Base-by-base conservation (phyloP, 2,797 vertebrate genomes). In the Tenualosa ilisha region DNA sequence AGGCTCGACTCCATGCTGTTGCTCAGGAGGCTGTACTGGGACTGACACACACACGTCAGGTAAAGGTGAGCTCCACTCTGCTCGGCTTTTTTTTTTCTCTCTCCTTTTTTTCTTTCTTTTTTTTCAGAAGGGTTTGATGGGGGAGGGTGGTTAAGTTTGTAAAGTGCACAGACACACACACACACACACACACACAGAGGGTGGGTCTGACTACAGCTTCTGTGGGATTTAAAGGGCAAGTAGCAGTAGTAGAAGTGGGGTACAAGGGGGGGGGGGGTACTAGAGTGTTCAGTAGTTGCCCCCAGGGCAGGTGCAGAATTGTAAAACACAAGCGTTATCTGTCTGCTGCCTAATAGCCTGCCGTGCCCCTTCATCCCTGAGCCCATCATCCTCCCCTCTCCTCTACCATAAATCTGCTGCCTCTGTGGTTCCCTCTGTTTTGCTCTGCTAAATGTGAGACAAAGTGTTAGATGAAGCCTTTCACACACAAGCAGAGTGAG, bases 1-100 rank as follows among this genome's bases (percentile, higher is more conserved):
- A 97, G 95, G 94, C 96, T 97, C 94, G 96, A 96, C 95, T 99
- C 98, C 98, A 99, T 99, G 95, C 97, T 97, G 96, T 95, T 98
- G 96, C 96, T 98, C 92, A 99, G 97, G 96, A 99, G 93, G 97
- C 97, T 98, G 96, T 99, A 99, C 97, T 99, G 98, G 97, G 98
- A 97, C 98, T 99, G 96, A 92, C 89, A 89, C 85, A 82, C 49
- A 89, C 85, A 46, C 72, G 37, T 3, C 72, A 79, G 72, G 72
- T 79, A 79, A 79, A 79, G 72, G 72, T 79, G 72, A 22, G 72
- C 65, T 40, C 65, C 12, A 37, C 72, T 79, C 37, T 12, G 37
- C 72, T 8, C 12, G 0, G 31, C 72, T 79, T 79, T 79, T 79
- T 15, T 79, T 46, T 72, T 20, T 40, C 13, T 72, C 50, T 51